Base-by-base conservation (phyloP, 2,797 vertebrate species). In the Poeciliopsis presidionis region DNA sequence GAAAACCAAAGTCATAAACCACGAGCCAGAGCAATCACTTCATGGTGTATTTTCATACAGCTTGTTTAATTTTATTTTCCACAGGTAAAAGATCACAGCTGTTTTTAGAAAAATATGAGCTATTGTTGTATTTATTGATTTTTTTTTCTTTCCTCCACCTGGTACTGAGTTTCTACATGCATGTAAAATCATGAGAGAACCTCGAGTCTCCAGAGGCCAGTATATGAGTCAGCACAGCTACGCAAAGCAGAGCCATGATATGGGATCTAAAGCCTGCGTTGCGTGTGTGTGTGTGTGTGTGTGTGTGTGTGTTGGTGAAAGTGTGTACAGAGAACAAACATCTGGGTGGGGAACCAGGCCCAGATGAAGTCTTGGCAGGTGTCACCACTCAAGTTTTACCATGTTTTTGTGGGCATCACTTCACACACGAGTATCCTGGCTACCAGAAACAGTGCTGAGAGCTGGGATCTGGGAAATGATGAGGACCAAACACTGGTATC, bases 311-410 rank as follows among this genome's bases (percentile, higher is more conserved):
- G 55, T 78, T 72, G 74, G 74, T 77, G 72, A 69, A 70, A 47
- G 80, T 84, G 87, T 73, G 79, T 78, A 41, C 72, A 55, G 69
- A 36, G 80, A 87, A 79, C 49, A 88, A 86, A 92, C 83, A 86
- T 91, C 87, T 87, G 90, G 92, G 89, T 87, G 89, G 89, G 84
- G 88, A 87, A 84, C 79, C 45, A 7, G 57, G 79, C 87, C 89
- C 90, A 93, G 91, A 93, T 90, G 88, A 92, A 92, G 87, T 91
- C 88, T 94, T 95, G 93, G 93, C 93, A 94, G 91, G 91, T 94
- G 92, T 91, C 90, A 89, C 86, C 91, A 91, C 92, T 92, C 87
- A 89, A 91, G 85, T 90, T 92, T 92, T 88, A 92, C 88, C 86
- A 74, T 93, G 91, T 94, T 95, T 94, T 94, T 88, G 90, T 82